Base-by-base conservation (phyloP, 2,113 vertebrate genomes). In the Bufo bufo region DNA sequence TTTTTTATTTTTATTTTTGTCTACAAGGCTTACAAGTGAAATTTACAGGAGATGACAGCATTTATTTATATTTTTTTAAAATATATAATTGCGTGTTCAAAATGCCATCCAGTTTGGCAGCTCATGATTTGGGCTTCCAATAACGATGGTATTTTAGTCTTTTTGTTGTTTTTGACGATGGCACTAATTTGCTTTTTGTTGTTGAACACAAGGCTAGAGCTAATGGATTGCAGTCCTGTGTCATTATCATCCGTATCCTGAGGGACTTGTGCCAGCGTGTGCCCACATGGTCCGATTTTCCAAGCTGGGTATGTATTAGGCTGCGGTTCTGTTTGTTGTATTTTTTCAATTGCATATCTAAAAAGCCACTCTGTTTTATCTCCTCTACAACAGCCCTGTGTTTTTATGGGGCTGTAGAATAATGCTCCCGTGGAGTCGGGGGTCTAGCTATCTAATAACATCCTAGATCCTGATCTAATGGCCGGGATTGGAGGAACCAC, bases 201-300 rank as follows among this genome's bases (percentile, higher is more conserved):
- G 93, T 97, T 97, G 93, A 94, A 94, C 96, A 97, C 94, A 98
- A 99, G 98, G 98, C 98, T 97, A 99, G 98, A 96, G 98, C 98
- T 94, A 99, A 99, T 89, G 98, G 98, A 90, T 97, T 99, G 89
- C 98, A 99, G 91, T 99, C 98, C 92, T 99, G 98, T 91, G 98
- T 99, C 93, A 93, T 99, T 94, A 96, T 99, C 93, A 99, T 99
- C 94, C 97, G 98, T 85, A 98, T 99, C 93, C 97, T 99, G 90
- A 94, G 98, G 91, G 98, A 99, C 90, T 97, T 99, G 23, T 99
- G 98, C 94, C 97, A 99, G 52, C 94, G 98, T 17, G 97, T 99
- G 90, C 97, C 98, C 4, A 99, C 98, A 10, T 99, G 98, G 98
- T 97, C 97, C 77, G 94, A 97, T 89, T 99, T 99, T 92, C 98